Evolutionary conservation across 2,113 vertebrate species (phyloP).

Genomic region (Anoplopoma fimbria): DNA sequence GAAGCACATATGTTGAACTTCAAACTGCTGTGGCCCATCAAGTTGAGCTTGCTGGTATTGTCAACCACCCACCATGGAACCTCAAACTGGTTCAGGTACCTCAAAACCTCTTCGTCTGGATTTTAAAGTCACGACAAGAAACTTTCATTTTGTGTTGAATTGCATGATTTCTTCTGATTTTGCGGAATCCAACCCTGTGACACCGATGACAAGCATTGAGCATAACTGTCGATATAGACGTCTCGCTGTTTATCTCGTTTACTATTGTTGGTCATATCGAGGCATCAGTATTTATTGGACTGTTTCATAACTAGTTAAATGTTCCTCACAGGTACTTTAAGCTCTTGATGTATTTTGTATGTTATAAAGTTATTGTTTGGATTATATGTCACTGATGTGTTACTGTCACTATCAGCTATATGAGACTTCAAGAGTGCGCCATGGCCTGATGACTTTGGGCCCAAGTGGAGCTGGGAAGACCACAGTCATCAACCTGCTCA

Average conservation of each 20-base stretch:
- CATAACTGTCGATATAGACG: not conserved
- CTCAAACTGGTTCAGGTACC: slow-evolving; percentile 86
- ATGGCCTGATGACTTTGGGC: slow-evolving; percentile 91
- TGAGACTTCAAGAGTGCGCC: slow-evolving; percentile 88
- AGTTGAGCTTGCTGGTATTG: slow-evolving; percentile 87
- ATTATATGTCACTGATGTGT: not conserved
- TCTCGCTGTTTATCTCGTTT: not conserved
- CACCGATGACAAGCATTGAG: not conserved
- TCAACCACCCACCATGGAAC: slow-evolving; percentile 91
- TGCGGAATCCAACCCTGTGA: not conserved
- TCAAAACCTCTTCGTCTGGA: not conserved
- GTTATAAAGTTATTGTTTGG: not conserved
- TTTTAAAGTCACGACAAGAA: not conserved
- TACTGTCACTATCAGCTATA: slow-evolving; percentile 82
- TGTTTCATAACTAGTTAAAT: not conserved
- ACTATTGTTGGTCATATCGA: not conserved
- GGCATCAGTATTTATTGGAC: not conserved
- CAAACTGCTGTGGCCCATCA: slow-evolving; percentile 86
- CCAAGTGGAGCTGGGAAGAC: slow-evolving; percentile 93
- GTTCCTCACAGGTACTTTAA: not conserved
- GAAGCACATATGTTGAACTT: slow-evolving; percentile 86
- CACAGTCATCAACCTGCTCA: slow-evolving; percentile 87
- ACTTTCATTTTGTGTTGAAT: not conserved
- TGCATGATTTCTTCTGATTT: too few species aligned
- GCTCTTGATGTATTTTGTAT: not conserved